Evolutionary conservation across 2,888 invertebrate genomes (phyloP), one percentile per base, ranked within the genome.

Genomic region (Priocnemis perturbator): DNA sequence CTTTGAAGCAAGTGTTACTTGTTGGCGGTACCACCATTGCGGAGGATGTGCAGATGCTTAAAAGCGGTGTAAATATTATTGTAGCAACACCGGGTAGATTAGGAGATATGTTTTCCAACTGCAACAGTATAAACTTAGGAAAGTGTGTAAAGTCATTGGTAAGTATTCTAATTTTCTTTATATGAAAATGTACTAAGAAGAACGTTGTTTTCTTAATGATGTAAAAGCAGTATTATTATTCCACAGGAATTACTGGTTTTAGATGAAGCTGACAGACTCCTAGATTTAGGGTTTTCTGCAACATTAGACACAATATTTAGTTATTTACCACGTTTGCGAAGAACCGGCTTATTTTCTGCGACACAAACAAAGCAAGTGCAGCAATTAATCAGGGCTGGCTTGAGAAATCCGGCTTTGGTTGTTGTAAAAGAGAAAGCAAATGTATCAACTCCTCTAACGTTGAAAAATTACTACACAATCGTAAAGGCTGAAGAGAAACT

Each of bases 321-420:
- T 77, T 96, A 95, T 89, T 89, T 99, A 48, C 99, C 99, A 0
- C 94, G 97, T 45, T 97, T 98, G 85, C 91, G 99, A 37, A 92
- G 98, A 78, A 99, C 99, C 0, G 98, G 98, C 0, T 91, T 99
- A n/a, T 99, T 99, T 90, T 99, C 99, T 0, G 99, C 99, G 0
- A 99, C 99, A 0, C 99, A 99, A 90, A 98, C 98, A 0, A 96
- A 97, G 85, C 96, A 98, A 89, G 92, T 98, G 0, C 94, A 96
- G 73, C 95, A 97, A 83, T 90, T 99, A 15, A 95, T 98, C 60
- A 91, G 98, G 80, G 98, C 98, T 2, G 99, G 99, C 0, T 90
- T 99, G 5, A 91, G 98, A 76, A 98, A 99, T 90, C 98, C 98
- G 0, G 96, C 97, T 0, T 90, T 96, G 0, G 94, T 99, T 11